Evolutionary conservation across 2,888 invertebrate genomes (phyloP).

Genomic region (Bombylius discolor): DNA sequence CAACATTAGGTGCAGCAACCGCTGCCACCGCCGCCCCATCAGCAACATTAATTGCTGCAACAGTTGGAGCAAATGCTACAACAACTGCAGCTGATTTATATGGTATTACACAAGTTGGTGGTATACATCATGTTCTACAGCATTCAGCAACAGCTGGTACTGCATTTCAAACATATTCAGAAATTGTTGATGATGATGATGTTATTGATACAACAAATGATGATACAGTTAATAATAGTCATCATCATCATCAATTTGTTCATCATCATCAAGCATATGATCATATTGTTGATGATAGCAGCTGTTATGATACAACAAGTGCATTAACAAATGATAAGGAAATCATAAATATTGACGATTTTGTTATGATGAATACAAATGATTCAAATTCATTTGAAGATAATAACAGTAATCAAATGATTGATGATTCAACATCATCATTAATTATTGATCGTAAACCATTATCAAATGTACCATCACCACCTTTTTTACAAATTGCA

Average conservation of each 20-base stretch:
- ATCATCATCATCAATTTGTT: constrained; percentile 16
- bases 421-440: neutral
- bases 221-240: constrained; percentile 13
- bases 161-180: constrained; percentile 31
- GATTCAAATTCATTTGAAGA: constrained; percentile 34
- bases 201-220: constrained; percentile 15
- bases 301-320: constrained; percentile 23
- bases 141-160: constrained; percentile 28
- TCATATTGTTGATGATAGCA: constrained; percentile 22
- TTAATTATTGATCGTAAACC: constrained; percentile 2
- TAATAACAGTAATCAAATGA: neutral
- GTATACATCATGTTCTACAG: constrained; percentile 32
- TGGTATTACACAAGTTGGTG: constrained; percentile 31
- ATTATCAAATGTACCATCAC: neutral
- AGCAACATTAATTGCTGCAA: constrained; percentile 25
- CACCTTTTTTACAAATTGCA: neutral
- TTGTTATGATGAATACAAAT: constrained; percentile 29
- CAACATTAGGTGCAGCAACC: constrained; percentile 18
- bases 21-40: constrained; percentile 15
- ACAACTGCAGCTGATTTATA: constrained; percentile 24
- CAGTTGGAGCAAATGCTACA: constrained; percentile 18
- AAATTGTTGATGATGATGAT: constrained; percentile 27
- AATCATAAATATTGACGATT: constrained; percentile 36
- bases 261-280: constrained; percentile 25
- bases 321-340: constrained; percentile 26